Evolutionary conservation across 2,113 vertebrate species (phyloP).

Genomic region (Phylloscopus whistleri): DNA sequence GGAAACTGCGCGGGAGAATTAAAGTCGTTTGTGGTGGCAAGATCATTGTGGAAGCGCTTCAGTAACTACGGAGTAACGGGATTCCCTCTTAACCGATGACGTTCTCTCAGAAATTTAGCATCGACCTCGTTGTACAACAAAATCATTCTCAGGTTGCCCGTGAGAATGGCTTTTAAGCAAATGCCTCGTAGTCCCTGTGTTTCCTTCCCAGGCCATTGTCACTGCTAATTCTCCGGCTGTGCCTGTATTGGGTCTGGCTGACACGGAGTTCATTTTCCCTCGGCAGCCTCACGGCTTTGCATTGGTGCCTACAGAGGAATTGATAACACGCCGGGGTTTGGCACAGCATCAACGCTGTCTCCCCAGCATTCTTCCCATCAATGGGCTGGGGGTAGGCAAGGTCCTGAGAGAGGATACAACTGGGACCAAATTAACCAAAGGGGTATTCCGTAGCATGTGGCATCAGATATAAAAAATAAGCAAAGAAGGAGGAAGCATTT

Average conservation of each 20-base stretch:
- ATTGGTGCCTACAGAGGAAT: accelerated
- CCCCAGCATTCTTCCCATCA: accelerated
- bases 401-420: not conserved
- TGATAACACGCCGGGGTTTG: not conserved
- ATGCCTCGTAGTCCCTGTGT: accelerated
- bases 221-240: accelerated
- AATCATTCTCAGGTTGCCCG: accelerated
- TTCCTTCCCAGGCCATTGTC: accelerated
- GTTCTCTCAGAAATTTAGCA: accelerated
- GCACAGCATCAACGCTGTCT: accelerated
- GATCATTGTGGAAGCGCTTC: accelerated
- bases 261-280: accelerated
- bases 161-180: not conserved
- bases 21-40: not conserved
- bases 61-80: accelerated
- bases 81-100: accelerated
- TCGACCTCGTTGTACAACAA: accelerated
- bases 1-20: accelerated
- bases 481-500: not conserved
- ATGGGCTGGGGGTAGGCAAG: not conserved
- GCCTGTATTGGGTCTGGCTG: not conserved
- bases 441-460: not conserved
- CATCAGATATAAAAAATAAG: not conserved
- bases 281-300: not conserved
- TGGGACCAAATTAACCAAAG: not conserved